A percentile compares a stretch with the other conserved stretches of the same genome.
phyloP scores from a whole-genome alignment of 2,888 invertebrate species.

The Metalampra italica region DNA sequence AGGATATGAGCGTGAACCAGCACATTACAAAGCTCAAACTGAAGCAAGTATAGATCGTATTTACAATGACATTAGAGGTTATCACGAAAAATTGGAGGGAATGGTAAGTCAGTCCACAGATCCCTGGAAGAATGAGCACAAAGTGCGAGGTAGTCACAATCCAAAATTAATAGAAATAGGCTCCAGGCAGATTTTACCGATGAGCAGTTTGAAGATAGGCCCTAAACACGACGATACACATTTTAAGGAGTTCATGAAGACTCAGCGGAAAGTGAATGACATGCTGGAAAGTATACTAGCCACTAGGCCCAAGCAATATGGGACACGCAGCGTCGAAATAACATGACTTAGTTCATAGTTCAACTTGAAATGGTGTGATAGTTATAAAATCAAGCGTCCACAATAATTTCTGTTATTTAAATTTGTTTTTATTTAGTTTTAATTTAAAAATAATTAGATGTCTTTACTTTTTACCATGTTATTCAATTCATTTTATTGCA shows the following conservation, averaged over 20 bases:
- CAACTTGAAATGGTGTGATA: not conserved
- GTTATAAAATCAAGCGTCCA: too few relatives aligned
- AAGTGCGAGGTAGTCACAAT: conserved; percentile 17
- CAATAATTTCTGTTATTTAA: conserved; percentile 15
- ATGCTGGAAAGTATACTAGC: conserved; percentile 57
- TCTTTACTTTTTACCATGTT: too few relatives aligned
- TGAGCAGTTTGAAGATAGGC: conserved; percentile 32
- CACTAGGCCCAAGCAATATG: conserved; percentile 32
- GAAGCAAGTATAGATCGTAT: not conserved
- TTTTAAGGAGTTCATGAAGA: conserved; percentile 54
- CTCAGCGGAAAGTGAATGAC: conserved; percentile 63
- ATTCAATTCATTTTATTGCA: too few relatives aligned
- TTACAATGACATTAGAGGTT: conserved; percentile 18
- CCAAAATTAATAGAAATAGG: conserved; percentile 19
- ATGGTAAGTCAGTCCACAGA: conserved; percentile 10
- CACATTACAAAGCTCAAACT: not conserved
- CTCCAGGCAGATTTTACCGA: conserved; percentile 43
- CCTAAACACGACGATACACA: conserved; percentile 43
- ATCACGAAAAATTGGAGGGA: conserved; percentile 48
- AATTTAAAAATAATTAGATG: not conserved
- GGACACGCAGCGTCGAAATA: conserved; percentile 38
- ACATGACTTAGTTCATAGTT: conserved; percentile 16
- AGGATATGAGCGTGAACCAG: too few relatives aligned
- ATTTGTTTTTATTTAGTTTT: not conserved
- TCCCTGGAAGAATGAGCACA: conserved; percentile 16